phyloP scores from a whole-genome alignment of 2,888 invertebrate genomes.

The Cephus sareptanus region DNA sequence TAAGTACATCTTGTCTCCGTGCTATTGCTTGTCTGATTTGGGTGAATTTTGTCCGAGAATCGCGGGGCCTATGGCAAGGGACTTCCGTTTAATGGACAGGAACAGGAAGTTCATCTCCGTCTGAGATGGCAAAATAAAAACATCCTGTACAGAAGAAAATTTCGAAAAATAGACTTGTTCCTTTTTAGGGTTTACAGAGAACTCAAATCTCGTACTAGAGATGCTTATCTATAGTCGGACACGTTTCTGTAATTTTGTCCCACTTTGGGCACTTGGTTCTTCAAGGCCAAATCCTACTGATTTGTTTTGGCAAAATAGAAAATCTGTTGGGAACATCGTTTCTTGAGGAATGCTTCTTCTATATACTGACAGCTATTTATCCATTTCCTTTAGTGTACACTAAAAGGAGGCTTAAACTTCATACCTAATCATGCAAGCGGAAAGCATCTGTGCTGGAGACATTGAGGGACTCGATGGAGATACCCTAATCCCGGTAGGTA shows the following conservation, averaged over 20 bases:
- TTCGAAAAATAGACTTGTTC: constrained; percentile 43
- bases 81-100: constrained; percentile 64
- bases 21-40: constrained; percentile 31
- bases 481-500: constrained; percentile 66
- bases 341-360: constrained; percentile 21
- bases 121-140: constrained; percentile 59
- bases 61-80: constrained; percentile 62
- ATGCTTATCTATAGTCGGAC: constrained; percentile 2
- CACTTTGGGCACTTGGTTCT: constrained; percentile 33
- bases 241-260: constrained; percentile 11
- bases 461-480: constrained; percentile 61
- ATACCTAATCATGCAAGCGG: constrained; percentile 58
- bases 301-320: constrained; percentile 29
- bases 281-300: constrained; percentile 40
- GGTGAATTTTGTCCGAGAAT: constrained; percentile 42
- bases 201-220: neutral
- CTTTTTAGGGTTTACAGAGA: constrained; percentile 15
- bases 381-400: constrained; percentile 41
- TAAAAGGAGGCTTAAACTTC: constrained; percentile 28
- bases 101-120: constrained; percentile 63
- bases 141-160: constrained; percentile 59
- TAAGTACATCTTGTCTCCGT: constrained; percentile 46
- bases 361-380: constrained; percentile 26
- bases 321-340: constrained; percentile 25
- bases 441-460: constrained; percentile 59